Evolutionary conservation across 2,113 vertebrate species (phyloP).

Genomic region (Trinectes maculatus): DNA sequence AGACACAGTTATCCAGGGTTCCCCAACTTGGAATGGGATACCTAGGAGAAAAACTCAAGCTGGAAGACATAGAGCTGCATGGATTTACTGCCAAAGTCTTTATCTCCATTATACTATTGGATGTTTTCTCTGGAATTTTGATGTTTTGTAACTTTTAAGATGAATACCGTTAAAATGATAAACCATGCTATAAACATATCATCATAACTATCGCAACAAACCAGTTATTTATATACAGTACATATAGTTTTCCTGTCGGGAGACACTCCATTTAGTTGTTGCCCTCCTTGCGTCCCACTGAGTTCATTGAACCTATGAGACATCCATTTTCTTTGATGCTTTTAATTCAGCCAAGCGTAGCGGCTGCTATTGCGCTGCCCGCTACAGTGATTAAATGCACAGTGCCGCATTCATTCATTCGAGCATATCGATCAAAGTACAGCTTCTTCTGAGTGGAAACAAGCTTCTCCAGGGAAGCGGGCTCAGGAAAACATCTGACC

Average conservation of each 20-base stretch:
- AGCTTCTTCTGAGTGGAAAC: conserved; percentile 45
- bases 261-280: conserved; percentile 23
- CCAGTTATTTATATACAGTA: background rate
- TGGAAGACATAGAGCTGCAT: conserved; percentile 48
- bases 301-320: conserved; percentile 46
- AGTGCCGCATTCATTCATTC: conserved; percentile 57
- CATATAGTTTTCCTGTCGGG: conserved; percentile 23
- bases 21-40: conserved; percentile 33
- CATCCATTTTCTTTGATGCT: conserved; percentile 59
- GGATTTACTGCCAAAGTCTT: conserved; percentile 18
- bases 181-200: background rate
- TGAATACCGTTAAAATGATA: background rate
- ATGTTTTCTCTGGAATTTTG: conserved; percentile 12
- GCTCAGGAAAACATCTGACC: conserved; percentile 67
- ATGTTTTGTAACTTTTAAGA: background rate
- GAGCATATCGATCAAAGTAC: conserved; percentile 59
- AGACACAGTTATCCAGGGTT: conserved; percentile 58
- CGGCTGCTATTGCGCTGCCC: conserved; percentile 29
- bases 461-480: conserved; percentile 53
- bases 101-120: background rate
- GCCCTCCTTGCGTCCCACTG: conserved; percentile 13
- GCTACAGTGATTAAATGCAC: conserved; percentile 64
- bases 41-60: conserved; percentile 33
- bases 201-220: conserved; percentile 2
- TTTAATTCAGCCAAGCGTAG: conserved; percentile 57